Conservation (phyloP, 2,797 vertebrate genomes). For the Rhinichthys osculus region DNA sequence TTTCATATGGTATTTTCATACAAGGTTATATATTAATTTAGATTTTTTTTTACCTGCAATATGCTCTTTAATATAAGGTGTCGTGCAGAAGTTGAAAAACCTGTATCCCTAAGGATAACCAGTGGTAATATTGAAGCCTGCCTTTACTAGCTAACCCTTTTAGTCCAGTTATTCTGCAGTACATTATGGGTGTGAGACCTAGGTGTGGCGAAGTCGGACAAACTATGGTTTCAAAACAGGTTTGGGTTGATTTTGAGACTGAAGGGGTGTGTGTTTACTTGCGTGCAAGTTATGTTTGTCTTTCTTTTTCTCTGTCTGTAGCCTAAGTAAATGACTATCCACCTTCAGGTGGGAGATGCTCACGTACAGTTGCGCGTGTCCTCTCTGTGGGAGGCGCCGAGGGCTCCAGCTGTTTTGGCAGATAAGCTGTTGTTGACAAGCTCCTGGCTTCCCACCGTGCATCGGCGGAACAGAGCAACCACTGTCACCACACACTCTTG, state of each 20-base stretch:
- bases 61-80: not conserved
- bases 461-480: constrained; percentile 61
- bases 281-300: constrained; percentile 26
- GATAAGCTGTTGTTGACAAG: constrained; percentile 73
- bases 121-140: not conserved
- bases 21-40: no score
- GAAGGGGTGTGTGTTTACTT: constrained; percentile 8
- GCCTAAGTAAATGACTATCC: constrained; percentile 23
- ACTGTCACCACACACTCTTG: constrained; percentile 24
- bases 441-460: constrained; percentile 66
- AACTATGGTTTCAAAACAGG: constrained; percentile 44
- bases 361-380: constrained; percentile 51
- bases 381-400: constrained; percentile 63
- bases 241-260: constrained; percentile 44
- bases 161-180: not conserved
- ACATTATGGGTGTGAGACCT: constrained; percentile 40
- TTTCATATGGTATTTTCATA: no score
- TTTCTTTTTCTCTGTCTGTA: constrained; percentile 17
- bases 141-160: not conserved
- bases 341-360: constrained; percentile 25
- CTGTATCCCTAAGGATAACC: not conserved
- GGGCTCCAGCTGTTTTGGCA: constrained; percentile 75
- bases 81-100: not conserved
- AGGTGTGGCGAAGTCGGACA: constrained; percentile 44
- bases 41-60: no score